Evolutionary conservation across 2,113 vertebrate genomes (phyloP).

Genomic region (Datnioides undecimradiatus): DNA sequence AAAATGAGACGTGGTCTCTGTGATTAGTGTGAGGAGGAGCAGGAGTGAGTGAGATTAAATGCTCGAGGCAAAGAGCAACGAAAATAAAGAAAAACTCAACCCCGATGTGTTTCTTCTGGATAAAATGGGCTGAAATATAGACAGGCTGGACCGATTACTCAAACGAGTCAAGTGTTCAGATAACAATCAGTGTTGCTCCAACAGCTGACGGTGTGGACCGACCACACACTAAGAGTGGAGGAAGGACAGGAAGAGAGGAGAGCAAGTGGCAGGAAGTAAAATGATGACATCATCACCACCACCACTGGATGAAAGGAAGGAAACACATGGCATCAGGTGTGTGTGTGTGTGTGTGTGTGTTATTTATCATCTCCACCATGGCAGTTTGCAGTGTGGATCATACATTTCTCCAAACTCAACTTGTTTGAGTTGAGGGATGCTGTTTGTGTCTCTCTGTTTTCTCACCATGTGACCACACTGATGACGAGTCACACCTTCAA

Average conservation of each 20-base stretch:
- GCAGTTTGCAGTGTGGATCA: no score
- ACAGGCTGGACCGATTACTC: not conserved
- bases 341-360: no score
- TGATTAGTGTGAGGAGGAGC: no score
- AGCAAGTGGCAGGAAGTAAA: not conserved
- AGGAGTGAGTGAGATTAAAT: not conserved
- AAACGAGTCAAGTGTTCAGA: not conserved
- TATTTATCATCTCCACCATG: no score
- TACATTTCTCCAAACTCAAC: no score
- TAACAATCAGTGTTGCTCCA: not conserved
- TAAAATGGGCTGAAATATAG: not conserved
- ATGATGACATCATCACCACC: not conserved
- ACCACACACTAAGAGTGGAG: not conserved
- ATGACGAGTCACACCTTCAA: not conserved
- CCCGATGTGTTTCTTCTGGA: not conserved
- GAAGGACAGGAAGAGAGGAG: not conserved
- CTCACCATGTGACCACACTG: no score
- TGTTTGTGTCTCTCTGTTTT: no score
- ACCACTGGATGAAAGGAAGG: no score
- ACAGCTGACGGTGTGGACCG: not conserved
- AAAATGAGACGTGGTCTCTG: no score
- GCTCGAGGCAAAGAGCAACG: not conserved
- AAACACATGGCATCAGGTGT: no score
- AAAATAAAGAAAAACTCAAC: not conserved
- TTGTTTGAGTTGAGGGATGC: no score